phyloP scores from a whole-genome alignment of 2,113 vertebrate species.

The Onychostruthus taczanowskii region DNA sequence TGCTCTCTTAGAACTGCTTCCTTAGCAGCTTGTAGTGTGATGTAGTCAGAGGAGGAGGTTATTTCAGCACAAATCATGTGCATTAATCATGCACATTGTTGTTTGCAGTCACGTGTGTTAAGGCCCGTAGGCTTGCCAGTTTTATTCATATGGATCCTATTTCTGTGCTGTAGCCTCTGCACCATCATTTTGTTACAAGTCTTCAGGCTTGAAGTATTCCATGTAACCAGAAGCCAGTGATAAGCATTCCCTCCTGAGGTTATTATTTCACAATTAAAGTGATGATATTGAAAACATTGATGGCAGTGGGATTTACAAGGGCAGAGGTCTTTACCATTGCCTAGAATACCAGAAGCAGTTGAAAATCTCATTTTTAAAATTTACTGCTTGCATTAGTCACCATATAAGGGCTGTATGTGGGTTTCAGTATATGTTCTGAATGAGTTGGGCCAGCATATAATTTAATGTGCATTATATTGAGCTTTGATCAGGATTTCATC shows the following conservation, averaged over 20 bases:
- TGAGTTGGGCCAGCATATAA: not conserved
- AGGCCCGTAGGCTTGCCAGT: not conserved
- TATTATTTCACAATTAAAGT: conserved; percentile 57
- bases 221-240: conserved; percentile 29
- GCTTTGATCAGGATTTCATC: not conserved
- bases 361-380: not conserved
- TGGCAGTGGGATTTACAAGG: conserved; percentile 34
- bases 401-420: not conserved
- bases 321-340: not conserved
- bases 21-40: not conserved
- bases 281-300: conserved; percentile 32
- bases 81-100: not conserved
- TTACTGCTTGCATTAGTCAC: not conserved
- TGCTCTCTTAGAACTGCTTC: conserved; percentile 27
- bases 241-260: conserved; percentile 44
- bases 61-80: conserved; percentile 26
- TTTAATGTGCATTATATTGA: not conserved
- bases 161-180: not conserved
- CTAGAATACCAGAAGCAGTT: not conserved
- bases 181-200: not conserved
- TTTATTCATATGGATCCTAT: conserved; percentile 13
- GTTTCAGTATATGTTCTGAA: not conserved
- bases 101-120: conserved; percentile 15
- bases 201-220: conserved; percentile 16
- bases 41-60: not conserved